These are phyloP conservation scores for Actias luna DNA, from an alignment of 2,888 invertebrate genomes.

Conservation along the genomic window DNA sequence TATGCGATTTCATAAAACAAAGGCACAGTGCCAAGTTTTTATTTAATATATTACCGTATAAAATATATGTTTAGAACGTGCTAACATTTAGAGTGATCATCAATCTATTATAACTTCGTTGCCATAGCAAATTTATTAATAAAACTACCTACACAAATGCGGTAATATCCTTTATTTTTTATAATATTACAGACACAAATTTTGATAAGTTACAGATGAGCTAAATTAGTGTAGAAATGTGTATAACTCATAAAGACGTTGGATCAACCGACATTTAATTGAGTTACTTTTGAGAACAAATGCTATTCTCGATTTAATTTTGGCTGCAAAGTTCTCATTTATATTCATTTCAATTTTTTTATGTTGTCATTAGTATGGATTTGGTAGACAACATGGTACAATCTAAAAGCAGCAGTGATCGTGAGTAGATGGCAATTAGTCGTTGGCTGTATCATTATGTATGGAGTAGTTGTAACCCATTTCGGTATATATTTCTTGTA, in stretches of 20 bases:
- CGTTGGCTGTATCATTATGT: too few relatives aligned
- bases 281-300: background rate
- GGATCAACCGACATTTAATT: background rate
- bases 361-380: too few relatives aligned
- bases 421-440: too few relatives aligned
- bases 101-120: background rate
- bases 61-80: background rate
- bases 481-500: too few relatives aligned
- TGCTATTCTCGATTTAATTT: too few relatives aligned
- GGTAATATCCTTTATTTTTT: background rate
- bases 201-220: background rate
- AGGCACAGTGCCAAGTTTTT: constrained; percentile 3
- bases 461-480: too few relatives aligned
- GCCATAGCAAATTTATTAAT: background rate
- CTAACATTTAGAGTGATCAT: background rate
- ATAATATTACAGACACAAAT: background rate
- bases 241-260: background rate
- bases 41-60: constrained; percentile 4
- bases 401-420: too few relatives aligned
- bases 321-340: too few relatives aligned
- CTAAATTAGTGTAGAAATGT: background rate
- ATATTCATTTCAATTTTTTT: too few relatives aligned
- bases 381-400: too few relatives aligned
- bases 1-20: background rate
- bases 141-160: background rate